Base-by-base conservation (phyloP, 2,888 invertebrate genomes). In the Amphipyra berbera region DNA sequence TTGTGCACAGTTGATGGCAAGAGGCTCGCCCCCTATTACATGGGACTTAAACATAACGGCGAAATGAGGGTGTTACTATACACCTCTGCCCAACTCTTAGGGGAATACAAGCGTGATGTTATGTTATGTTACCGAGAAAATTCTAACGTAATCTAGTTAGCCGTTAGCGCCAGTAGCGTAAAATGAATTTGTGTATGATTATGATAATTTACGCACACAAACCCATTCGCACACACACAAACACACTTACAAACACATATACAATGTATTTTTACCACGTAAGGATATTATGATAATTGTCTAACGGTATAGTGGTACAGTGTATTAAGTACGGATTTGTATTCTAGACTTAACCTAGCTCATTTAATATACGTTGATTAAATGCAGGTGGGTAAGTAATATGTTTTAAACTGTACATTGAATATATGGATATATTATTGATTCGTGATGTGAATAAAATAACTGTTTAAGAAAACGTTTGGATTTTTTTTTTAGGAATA, bases 301-400 rank as follows among this genome's bases (percentile, higher is more conserved):
- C 15, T 61, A 75, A 72, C 72, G 48, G 74, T 64, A 52, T 5
- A 6, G 10, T 48, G 48, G 74, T 64, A 52, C 6, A 6, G 10
- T 48, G 33, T 14, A 40, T 54, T 65, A 76, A 49, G 30, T 40
- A 37, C 27, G 37, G 48, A 61, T 76, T 68, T 54, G 50, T 76
- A 75, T 65, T 65, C 75, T 60, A 54, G 47, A 50, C 65, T 40
- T 37, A 21, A 14, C 3, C 15, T 42, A 41, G 53, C 37, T 56
- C 55, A 35, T 70, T 62, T 62, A 30, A 55, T 52, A 57, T 72
- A 47, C 70, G 48, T 66, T 62, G 66, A 66, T 53, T 40, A 48
- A 9, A 44, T 30, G 6, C 27, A 12, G 38, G 33, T 57, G 47
- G 57, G 41, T 61, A 52, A 15, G 33, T 50, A 52, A 47, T 42